Percentiles rank a stretch among this genome's conserved stretches.
These are phyloP conservation scores for Torymus texanus DNA, from an alignment of 2,888 invertebrate species.

Conservation along the genomic window DNA sequence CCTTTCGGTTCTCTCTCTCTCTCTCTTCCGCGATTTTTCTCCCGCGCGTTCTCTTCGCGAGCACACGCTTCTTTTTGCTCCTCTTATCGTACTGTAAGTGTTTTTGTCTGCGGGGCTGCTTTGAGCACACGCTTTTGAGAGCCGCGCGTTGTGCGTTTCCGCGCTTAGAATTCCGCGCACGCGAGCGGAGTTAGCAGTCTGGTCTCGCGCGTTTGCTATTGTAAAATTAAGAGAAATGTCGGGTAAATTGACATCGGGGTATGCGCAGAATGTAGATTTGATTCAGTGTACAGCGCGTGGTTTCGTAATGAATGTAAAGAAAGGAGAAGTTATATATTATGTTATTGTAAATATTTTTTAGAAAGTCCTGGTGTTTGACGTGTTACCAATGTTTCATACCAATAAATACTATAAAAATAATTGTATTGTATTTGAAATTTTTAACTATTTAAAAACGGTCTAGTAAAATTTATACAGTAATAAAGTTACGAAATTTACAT, in stretches of 20 bases:
- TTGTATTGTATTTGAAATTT: too few relatives aligned
- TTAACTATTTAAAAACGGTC: too few relatives aligned
- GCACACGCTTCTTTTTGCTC: neutral
- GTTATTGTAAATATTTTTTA: too few relatives aligned
- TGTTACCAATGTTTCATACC: too few relatives aligned
- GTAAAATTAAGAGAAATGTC: neutral
- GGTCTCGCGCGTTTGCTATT: neutral
- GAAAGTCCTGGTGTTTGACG: too few relatives aligned
- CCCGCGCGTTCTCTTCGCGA: neutral
- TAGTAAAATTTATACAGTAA: too few relatives aligned
- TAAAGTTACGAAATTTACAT: too few relatives aligned
- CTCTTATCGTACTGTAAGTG: neutral
- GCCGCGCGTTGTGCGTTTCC: neutral
- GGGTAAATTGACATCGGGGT: neutral
- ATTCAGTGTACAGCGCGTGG: neutral
- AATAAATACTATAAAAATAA: too few relatives aligned
- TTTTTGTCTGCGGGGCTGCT: neutral
- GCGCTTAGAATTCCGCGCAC: neutral
- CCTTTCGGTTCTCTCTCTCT: constrained; percentile 1
- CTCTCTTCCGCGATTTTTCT: neutral
- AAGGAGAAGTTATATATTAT: too few relatives aligned
- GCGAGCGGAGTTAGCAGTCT: neutral
- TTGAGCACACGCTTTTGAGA: too few relatives aligned
- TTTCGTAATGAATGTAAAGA: too few relatives aligned
- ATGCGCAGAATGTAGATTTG: neutral